Evolutionary conservation across 2,113 vertebrate genomes (phyloP).

Genomic region (Eretmochelys imbricata): DNA sequence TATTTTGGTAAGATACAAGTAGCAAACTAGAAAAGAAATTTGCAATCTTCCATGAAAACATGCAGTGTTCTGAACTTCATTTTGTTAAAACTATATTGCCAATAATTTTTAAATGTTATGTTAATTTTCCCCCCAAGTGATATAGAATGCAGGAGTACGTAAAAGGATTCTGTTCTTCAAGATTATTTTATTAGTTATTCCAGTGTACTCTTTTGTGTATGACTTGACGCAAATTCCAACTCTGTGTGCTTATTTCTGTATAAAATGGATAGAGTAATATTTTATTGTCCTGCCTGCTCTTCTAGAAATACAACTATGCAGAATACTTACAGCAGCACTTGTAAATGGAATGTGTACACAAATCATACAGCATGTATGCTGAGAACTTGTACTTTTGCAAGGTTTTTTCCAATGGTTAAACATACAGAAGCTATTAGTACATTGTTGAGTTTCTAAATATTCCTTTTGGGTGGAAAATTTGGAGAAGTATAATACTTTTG

Average conservation of each 20-base stretch:
- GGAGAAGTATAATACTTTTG: slow-evolving; percentile 41
- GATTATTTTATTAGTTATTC: slow-evolving; percentile 32
- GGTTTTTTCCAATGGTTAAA: slow-evolving; percentile 41
- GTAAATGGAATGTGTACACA: slow-evolving; percentile 50
- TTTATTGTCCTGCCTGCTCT: slow-evolving; percentile 52
- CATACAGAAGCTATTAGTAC: slow-evolving; percentile 40
- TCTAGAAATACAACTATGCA: slow-evolving; percentile 38
- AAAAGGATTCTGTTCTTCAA: neutral
- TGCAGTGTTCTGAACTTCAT: slow-evolving; percentile 10
- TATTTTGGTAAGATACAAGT: neutral
- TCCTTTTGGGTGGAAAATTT: slow-evolving; percentile 52
- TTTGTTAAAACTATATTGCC: slow-evolving; percentile 9
- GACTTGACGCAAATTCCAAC: slow-evolving; percentile 47
- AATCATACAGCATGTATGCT: slow-evolving; percentile 40
- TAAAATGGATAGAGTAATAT: slow-evolving; percentile 58
- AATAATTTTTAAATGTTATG: slow-evolving; percentile 35
- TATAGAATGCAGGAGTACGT: neutral
- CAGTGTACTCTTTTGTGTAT: slow-evolving; percentile 20
- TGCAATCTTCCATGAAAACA: slow-evolving; percentile 17
- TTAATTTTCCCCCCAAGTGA: slow-evolving; percentile 26
- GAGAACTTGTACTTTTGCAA: slow-evolving; percentile 56
- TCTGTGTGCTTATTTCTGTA: slow-evolving; percentile 32
- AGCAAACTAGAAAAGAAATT: slow-evolving; percentile 24
- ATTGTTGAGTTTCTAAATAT: slow-evolving; percentile 39
- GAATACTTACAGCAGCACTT: slow-evolving; percentile 50